Conservation (phyloP, 1,140 invertebrate species). For the Drosophila tristis region DNA sequence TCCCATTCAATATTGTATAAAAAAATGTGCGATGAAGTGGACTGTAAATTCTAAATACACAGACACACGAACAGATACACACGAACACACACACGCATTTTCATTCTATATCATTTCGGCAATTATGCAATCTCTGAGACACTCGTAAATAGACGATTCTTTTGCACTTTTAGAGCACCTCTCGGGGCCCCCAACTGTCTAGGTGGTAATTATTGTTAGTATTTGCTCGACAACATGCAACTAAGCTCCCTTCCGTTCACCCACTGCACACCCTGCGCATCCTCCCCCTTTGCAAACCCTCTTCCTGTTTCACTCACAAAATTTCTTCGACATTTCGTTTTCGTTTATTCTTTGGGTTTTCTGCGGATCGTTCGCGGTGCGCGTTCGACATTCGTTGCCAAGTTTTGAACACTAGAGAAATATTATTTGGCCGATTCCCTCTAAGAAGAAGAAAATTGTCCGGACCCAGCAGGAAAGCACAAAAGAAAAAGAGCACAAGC, state of each 20-base stretch:
- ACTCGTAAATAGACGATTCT: constrained; percentile 44
- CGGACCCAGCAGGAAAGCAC: constrained; percentile 68
- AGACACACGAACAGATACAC: constrained; percentile 22
- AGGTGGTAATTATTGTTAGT: constrained; percentile 66
- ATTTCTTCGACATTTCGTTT: constrained; percentile 70
- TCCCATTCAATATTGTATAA: constrained; percentile 30
- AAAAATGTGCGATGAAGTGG: constrained; percentile 23
- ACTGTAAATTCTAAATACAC: constrained; percentile 46
- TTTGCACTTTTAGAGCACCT: constrained; percentile 34
- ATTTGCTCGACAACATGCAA: constrained; percentile 35
- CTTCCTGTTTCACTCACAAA: constrained; percentile 61
- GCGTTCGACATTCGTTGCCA: constrained; percentile 72
- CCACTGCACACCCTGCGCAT: constrained; percentile 19
- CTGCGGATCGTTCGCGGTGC: constrained; percentile 56
- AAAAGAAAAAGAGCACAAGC: constrained; percentile 7
- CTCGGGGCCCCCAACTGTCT: constrained; percentile 29
- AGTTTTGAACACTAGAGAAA: constrained; percentile 78
- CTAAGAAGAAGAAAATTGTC: constrained; percentile 55
- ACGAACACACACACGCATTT: constrained; percentile 13
- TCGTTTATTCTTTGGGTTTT: constrained; percentile 9
- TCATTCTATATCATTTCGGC: constrained; percentile 54
- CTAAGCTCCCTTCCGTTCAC: constrained; percentile 32
- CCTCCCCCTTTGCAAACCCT: neutral
- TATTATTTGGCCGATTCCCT: constrained; percentile 61
- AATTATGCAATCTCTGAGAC: constrained; percentile 78